Percentiles rank a stretch among this genome's conserved stretches.
phyloP scores from a whole-genome alignment of 2,888 invertebrate genomes.

The Drosophila anomalipes region DNA sequence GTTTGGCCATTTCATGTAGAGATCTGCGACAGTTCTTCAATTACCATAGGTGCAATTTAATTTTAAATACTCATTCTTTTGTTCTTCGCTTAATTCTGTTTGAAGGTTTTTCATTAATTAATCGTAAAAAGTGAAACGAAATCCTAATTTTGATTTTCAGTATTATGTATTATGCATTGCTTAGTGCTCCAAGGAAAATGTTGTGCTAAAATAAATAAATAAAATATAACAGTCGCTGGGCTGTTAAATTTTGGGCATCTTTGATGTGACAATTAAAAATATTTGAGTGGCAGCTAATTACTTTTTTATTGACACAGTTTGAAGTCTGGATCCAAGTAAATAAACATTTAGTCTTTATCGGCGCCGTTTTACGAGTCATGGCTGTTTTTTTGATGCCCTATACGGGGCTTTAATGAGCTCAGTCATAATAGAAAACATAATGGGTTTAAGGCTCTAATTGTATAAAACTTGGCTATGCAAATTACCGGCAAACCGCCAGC shows the following conservation, averaged over 20 bases:
- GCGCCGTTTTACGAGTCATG: neutral
- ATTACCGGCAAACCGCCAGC: constrained; percentile 33
- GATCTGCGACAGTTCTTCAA: neutral
- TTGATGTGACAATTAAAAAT: constrained; percentile 15
- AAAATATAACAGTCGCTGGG: constrained; percentile 7
- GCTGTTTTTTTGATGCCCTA: neutral
- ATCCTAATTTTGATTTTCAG: neutral
- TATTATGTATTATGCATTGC: neutral
- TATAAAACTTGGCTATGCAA: constrained; percentile 57
- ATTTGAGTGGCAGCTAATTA: neutral
- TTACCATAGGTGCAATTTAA: neutral
- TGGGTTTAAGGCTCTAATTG: constrained; percentile 50
- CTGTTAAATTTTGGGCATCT: neutral
- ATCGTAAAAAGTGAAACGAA: neutral
- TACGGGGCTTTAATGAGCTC: constrained; percentile 13
- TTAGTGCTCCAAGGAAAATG: neutral
- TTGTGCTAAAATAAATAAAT: constrained; percentile 6
- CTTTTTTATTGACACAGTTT: neutral
- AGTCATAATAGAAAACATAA: constrained; percentile 22
- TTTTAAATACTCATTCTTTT: neutral
- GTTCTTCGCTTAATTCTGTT: neutral
- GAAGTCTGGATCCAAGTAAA: neutral
- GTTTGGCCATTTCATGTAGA: neutral
- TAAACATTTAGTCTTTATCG: neutral
- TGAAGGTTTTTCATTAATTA: neutral